A percentile compares a stretch with the other conserved stretches of the same genome.
phyloP scores from a whole-genome alignment of 2,888 invertebrate genomes.

The Mycalesis mineus region DNA sequence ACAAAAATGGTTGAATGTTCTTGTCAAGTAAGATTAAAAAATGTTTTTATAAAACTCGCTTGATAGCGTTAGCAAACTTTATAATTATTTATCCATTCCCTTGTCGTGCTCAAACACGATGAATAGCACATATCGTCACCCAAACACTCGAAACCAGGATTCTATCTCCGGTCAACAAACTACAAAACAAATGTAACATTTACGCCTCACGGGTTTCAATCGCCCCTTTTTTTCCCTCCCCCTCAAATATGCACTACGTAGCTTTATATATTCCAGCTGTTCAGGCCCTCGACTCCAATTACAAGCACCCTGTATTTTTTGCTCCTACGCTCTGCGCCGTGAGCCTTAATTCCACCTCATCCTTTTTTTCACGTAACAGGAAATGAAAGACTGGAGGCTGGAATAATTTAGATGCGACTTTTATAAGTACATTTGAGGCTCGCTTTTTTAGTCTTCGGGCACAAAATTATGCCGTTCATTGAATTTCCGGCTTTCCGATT shows the following conservation, averaged over 20 bases:
- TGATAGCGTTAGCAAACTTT: no score
- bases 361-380: conserved; percentile 21
- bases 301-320: conserved; percentile 38
- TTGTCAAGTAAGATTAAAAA: no score
- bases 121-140: no score
- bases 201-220: conserved; percentile 8
- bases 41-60: no score
- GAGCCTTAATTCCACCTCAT: conserved; percentile 17
- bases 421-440: conserved; percentile 1
- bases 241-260: conserved; percentile 35
- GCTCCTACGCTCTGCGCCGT: conserved; percentile 3
- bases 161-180: no score
- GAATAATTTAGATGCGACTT: conserved; percentile 11
- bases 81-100: no score
- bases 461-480: no score
- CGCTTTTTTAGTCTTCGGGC: conserved; percentile 6
- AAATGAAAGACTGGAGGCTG: conserved; percentile 20
- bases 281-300: conserved; percentile 46
- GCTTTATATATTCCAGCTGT: conserved; percentile 40
- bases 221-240: conserved; percentile 9
- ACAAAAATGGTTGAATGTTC: no score
- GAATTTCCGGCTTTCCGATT: no score
- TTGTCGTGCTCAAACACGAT: no score
- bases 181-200: not conserved
- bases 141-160: no score